These are phyloP conservation scores for Pharmacophagus antenor DNA, from an alignment of 2,888 invertebrate genomes.

Conservation along the genomic window DNA sequence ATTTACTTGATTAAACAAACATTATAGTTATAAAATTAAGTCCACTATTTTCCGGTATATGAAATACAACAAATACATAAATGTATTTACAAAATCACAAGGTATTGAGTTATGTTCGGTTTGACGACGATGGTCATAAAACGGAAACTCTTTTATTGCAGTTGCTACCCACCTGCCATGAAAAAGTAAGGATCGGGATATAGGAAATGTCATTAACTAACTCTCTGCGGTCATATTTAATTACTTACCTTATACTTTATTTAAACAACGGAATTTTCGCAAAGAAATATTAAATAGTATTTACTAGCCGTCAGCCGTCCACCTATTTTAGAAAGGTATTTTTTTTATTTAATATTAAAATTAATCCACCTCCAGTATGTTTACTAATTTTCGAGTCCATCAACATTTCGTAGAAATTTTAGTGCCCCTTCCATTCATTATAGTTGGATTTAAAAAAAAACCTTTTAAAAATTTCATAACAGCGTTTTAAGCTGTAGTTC, in stretches of 20 bases:
- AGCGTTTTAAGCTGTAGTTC: too few species aligned
- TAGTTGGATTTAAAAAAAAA: too few species aligned
- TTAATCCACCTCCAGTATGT: too few species aligned
- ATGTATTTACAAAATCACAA: constrained; percentile 45
- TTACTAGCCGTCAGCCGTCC: too few species aligned
- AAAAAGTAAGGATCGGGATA: constrained; percentile 38
- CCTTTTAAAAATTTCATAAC: too few species aligned
- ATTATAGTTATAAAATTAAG: not conserved
- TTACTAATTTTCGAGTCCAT: too few species aligned
- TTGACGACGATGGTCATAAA: constrained; percentile 65
- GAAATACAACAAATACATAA: not conserved
- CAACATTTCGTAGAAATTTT: too few species aligned
- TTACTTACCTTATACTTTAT: constrained; percentile 4
- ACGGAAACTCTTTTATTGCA: constrained; percentile 62
- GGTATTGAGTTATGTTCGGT: constrained; percentile 48
- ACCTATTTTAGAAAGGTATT: too few species aligned
- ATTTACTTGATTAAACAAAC: too few species aligned
- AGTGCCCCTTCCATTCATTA: too few species aligned
- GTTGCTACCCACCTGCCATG: constrained; percentile 46
- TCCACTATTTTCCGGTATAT: not conserved
- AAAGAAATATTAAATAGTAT: not conserved
- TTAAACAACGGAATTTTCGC: not conserved
- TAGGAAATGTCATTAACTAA: constrained; percentile 42
- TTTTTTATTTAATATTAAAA: too few species aligned
- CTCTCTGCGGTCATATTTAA: constrained; percentile 34